Base-by-base conservation (phyloP, 2,797 vertebrate genomes). In the Limnodromus scolopaceus region DNA sequence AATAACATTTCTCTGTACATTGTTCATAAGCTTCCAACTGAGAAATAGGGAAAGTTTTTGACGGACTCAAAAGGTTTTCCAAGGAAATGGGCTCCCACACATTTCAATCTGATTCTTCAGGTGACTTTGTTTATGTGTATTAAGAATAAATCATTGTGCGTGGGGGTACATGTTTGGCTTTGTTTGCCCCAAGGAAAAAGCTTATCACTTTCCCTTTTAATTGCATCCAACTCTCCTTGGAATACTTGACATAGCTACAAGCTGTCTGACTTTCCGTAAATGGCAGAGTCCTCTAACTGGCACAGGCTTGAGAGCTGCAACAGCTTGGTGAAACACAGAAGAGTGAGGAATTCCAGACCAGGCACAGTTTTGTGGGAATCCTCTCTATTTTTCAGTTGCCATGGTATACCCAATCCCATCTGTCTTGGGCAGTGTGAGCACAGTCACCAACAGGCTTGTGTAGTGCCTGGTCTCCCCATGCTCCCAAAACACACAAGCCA, bases 131-230 rank as follows among this genome's bases (percentile, higher is more conserved):
- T 48, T 48, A 48, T 48, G 46, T 48, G 46, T 48, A 23, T 48
- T 48, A 48, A 68, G 45, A 80, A 77, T 38, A 94, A 70, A 48
- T 55, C 24, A 24, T 18, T 81, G 25, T 15, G 11, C 1, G 0
- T 1, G 7, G 22, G 12, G 11, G 19, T 3, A 19, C 54, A 19
- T 13, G 13, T 79, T 74, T 69, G 66, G 22, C 19, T 48, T 48
- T 28, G 61, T 28, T 55, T 66, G 4, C 51, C 46, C 54, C n/a
- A 54, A 15, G 54, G 51, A 79, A 57, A 91, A 88, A 81, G 49
- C 55, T 91, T 92, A 84, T 84, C 79, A 20, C 34, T 89, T 79
- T 41, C 27, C 38, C 51, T 88, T 69, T 70, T 92, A 93, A 89
- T 92, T 91, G 74, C 65, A 95, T 75, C 54, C 58, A 80, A 18